Evolutionary conservation across 2,113 vertebrate genomes (phyloP), one percentile per base, ranked within the genome.

Genomic region (Salvelinus namaycush): DNA sequence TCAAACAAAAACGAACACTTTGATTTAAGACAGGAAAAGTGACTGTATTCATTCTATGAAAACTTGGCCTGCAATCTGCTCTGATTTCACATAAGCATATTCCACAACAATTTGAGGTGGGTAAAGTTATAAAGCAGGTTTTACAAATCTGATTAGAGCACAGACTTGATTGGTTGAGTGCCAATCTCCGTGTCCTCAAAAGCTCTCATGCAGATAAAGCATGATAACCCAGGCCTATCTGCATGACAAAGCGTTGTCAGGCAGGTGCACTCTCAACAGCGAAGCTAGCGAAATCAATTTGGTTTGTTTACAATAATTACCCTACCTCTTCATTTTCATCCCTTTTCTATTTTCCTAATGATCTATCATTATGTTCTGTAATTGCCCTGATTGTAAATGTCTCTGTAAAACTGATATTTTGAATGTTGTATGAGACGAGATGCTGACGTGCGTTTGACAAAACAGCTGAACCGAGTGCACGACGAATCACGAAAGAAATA

Each of bases 261-360:
- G 29, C 79, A 85, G 82, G 79, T 83, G 84, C 78, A 75, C 12
- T 20, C 73, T 68, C 77, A 51, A 59, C 77, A 31, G 27, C 24
- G 74, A 64, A 24, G 20, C n/a, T 72, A 27, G 64, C 24, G 20
- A 83, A 85, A 81, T 86, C 22, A 77, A 67, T 71, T 72, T 11
- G 81, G 82, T 86, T 83, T 87, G 82, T 79, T 81, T 75, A 68
- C 71, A 67, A 48, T 65, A 77, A 76, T 76, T 12, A 18, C 64
- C 5, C 12, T 7, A 71, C 73, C 66, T 75, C 80, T 79, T 81
- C 22, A 70, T 81, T n/a, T 62, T 44, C 26, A 68, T 22, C 6
- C 51, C 64, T 68, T 51, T 5, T 8, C 62, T 68, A 54, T 70
- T 31, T 44, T 60, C 70, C 67, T 22, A 72, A 81, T 75, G 20